Evolutionary conservation across 2,888 invertebrate species (phyloP).

Genomic region (Lapara coniferarum): DNA sequence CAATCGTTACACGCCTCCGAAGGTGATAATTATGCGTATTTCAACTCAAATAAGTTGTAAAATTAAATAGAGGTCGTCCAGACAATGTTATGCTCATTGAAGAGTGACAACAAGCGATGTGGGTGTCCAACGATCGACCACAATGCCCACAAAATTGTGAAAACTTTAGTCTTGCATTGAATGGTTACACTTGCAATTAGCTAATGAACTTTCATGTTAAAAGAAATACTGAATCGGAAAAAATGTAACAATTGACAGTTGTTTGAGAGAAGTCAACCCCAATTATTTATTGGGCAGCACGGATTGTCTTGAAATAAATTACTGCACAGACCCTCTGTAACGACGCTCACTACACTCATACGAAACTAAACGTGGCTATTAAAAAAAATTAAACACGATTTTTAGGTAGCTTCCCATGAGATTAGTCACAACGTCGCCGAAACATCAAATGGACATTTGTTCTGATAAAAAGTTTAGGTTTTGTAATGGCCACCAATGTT

Average conservation of each 20-base stretch:
- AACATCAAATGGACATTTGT: slow-evolving; percentile 84
- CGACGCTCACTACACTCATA: slow-evolving; percentile 55
- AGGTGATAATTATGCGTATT: slow-evolving; percentile 51
- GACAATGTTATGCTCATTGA: slow-evolving; percentile 81
- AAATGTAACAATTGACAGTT: slow-evolving; percentile 77
- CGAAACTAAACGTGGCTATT: slow-evolving; percentile 48
- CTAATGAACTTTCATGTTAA: slow-evolving; percentile 38
- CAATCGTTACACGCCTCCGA: slow-evolving; percentile 5
- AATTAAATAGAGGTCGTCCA: slow-evolving; percentile 75
- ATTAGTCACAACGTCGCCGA: slow-evolving; percentile 84
- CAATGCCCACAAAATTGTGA: slow-evolving; percentile 59
- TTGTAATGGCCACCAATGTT: slow-evolving; percentile 84
- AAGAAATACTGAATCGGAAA: slow-evolving; percentile 61
- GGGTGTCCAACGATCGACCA: slow-evolving; percentile 64
- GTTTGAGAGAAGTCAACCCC: slow-evolving; percentile 77
- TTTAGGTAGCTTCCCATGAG: slow-evolving; percentile 63
- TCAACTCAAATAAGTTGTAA: slow-evolving; percentile 58
- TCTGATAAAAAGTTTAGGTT: slow-evolving; percentile 83
- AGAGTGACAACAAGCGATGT: slow-evolving; percentile 79
- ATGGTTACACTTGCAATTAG: slow-evolving; percentile 26
- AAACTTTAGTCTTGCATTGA: slow-evolving; percentile 47
- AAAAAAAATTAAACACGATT: slow-evolving; percentile 57
- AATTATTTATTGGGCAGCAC: slow-evolving; percentile 74
- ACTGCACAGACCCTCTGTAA: slow-evolving; percentile 52
- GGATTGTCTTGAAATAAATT: slow-evolving; percentile 66